phyloP scores from a whole-genome alignment of 2,888 invertebrate genomes.

The Ceraclea dissimilis region DNA sequence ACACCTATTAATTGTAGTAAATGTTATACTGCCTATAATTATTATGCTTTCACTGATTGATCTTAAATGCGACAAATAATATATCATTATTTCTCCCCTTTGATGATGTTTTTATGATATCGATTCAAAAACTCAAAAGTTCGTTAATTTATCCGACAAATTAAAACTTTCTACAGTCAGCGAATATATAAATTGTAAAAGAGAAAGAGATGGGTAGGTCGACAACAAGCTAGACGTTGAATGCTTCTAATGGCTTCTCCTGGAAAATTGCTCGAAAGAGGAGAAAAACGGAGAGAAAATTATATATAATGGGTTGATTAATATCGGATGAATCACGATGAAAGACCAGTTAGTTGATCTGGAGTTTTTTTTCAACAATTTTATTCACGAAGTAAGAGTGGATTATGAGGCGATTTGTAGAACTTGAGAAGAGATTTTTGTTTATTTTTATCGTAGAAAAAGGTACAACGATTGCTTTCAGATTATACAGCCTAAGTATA shows the following conservation, averaged over 20 bases:
- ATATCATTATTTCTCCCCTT: background rate
- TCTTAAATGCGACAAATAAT: background rate
- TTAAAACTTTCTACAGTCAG: background rate
- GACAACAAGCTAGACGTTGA: constrained; percentile 10
- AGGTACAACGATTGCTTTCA: background rate
- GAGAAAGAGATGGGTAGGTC: background rate
- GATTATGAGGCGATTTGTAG: background rate
- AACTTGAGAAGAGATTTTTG: background rate
- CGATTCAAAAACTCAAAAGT: background rate
- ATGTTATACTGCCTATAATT: no score
- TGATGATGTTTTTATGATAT: background rate
- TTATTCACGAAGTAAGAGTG: background rate
- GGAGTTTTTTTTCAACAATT: constrained; percentile 11
- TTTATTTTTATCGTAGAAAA: background rate
- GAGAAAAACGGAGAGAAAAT: constrained; percentile 14
- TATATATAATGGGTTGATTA: constrained; percentile 18
- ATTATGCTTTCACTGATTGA: no score
- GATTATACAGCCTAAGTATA: background rate
- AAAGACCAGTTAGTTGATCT: constrained; percentile 1
- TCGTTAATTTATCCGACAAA: background rate
- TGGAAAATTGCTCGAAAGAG: constrained; percentile 23
- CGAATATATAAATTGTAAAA: background rate
- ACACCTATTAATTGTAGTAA: no score
- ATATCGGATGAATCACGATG: constrained; percentile 16
- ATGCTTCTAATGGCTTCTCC: constrained; percentile 20